Conservation (phyloP, 2,113 vertebrate genomes). For the Phylloscopus trochilus region DNA sequence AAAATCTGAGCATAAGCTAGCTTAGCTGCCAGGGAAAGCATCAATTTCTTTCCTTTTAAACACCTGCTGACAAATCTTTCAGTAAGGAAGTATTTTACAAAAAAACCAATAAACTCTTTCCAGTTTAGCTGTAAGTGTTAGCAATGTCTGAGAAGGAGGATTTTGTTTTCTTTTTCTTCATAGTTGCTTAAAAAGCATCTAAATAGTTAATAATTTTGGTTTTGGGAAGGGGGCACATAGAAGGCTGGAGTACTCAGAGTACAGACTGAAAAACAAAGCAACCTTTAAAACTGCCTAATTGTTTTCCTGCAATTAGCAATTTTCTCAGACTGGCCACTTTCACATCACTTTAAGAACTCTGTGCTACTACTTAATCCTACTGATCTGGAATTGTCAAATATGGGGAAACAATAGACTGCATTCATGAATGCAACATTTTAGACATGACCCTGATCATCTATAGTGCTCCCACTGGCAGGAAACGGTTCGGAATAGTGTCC, state of each 20-base stretch:
- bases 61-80: background rate
- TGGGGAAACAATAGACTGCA: background rate
- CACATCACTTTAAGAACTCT: background rate
- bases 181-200: background rate
- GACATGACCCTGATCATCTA: background rate
- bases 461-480: background rate
- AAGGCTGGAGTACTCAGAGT: background rate
- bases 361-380: background rate
- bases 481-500: background rate
- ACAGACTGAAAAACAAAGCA: background rate
- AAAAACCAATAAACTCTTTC: background rate
- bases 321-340: background rate
- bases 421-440: background rate
- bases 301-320: background rate
- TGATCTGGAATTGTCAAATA: background rate
- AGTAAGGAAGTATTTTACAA: background rate
- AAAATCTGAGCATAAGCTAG: background rate
- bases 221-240: background rate
- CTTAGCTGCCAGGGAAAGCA: background rate
- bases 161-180: background rate
- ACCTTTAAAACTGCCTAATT: background rate
- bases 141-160: background rate
- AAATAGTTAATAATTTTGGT: background rate
- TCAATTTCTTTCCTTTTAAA: background rate
- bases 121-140: background rate